Evolutionary conservation across 30 jellyfish, hydroid and myxozoan species (phyloP).

Genomic region (Sanderia malayensis): DNA sequence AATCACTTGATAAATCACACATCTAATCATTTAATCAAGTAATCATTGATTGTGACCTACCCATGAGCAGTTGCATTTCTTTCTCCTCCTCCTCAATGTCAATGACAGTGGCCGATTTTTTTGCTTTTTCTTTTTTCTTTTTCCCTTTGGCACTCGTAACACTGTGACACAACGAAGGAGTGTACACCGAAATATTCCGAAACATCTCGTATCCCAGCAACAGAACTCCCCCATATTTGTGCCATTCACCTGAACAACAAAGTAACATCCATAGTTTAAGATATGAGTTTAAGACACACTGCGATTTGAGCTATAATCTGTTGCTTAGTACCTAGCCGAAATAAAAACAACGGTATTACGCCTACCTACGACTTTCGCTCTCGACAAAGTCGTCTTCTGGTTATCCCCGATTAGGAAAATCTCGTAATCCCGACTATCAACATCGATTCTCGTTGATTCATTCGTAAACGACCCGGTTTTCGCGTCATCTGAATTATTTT

Average conservation of each 20-base stretch:
- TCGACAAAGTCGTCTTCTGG: slow-evolving; percentile 57
- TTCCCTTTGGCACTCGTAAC: slow-evolving; percentile 63
- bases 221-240: slow-evolving; percentile 83
- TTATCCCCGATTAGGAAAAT: slow-evolving; percentile 60
- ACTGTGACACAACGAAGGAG: slow-evolving; percentile 69
- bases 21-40: too few species aligned
- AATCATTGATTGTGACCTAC: too few species aligned
- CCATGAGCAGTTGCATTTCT: slow-evolving; percentile 62
- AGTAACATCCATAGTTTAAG: too few species aligned
- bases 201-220: slow-evolving; percentile 93
- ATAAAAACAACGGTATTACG: too few species aligned
- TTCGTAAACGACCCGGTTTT: too few species aligned
- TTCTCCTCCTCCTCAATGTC: slow-evolving; percentile 79
- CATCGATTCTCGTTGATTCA: slow-evolving; percentile 8
- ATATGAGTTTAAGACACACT: too few species aligned
- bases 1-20: too few species aligned
- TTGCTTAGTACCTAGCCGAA: not conserved
- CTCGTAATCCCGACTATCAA: slow-evolving; percentile 45
- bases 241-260: slow-evolving; percentile 57
- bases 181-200: slow-evolving; percentile 70
- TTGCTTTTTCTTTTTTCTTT: slow-evolving; percentile 58
- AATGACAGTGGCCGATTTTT: slow-evolving; percentile 42
- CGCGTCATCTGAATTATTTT: too few species aligned
- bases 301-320: too few species aligned
- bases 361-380: slow-evolving; percentile 76